Evolutionary conservation across 2,797 vertebrate species (phyloP), one percentile per base, ranked within the genome.

Genomic region (Myiotriccus ornatus): DNA sequence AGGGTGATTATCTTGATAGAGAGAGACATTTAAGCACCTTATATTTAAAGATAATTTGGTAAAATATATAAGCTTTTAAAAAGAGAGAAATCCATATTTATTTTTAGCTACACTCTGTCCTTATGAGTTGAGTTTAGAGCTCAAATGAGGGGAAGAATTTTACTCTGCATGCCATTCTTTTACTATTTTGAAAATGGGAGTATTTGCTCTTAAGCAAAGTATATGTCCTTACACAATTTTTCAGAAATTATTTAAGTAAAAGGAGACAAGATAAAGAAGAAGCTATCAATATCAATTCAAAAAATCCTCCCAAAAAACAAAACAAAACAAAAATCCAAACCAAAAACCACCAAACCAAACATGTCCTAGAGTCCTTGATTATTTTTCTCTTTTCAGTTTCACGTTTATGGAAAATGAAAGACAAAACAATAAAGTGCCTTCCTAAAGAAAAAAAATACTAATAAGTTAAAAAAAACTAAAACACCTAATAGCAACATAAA

Each of bases 401-500:
- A 46, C 20, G 78, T 62, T 94, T 86, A 78, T 75, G 46, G 47
- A 57, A 94, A 91, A 65, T 81, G 47, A 39, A 94, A 77, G 56
- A 80, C 52, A 79, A 94, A 74, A 87, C 17, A 87, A 78, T 39
- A 78, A 95, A 88, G 21, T 55, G n/a, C 35, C 9, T 85, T 62
- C 2, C 2, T 83, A 80, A 90, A 87, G 32, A 79, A 84, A 76
- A 84, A 78, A 78, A 79, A 69, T 50, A 37, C 44, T 57, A 90
- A 88, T 91, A 91, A 91, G 57, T 52, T 50, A 62, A 37, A 71
- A 76, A 95, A 95, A 83, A 44, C 41, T 81, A 78, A 93, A 85
- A 35, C 60, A 86, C 32, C 69, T 93, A 88, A 86, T 55, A 90
- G 84, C 63, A 91, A 73, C 53, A 93, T 88, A 95, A 96, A 95